Percentiles rank a stretch among this genome's conserved stretches.
Conservation (phyloP, 2,797 vertebrate genomes). For the Apogon talboti region DNA sequence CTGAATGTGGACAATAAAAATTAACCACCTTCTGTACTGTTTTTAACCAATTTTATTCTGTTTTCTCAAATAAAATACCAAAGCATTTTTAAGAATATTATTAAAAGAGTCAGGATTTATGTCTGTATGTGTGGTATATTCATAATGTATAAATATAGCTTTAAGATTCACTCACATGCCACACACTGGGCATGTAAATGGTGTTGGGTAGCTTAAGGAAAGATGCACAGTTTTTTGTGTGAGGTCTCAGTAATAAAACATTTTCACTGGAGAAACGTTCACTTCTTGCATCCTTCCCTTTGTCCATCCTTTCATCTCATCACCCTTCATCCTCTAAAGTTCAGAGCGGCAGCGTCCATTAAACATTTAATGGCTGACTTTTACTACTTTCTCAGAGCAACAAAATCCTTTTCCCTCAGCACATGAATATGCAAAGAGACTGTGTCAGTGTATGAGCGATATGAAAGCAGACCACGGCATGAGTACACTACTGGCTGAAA, state of each 20-base stretch:
- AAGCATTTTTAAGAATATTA: no score
- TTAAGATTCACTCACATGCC: no score
- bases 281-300: constrained; percentile 9
- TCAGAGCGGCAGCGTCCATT: constrained; percentile 57
- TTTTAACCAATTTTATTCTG: no score
- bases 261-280: constrained; percentile 8
- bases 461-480: constrained; percentile 48
- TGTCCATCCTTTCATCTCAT: constrained; percentile 28
- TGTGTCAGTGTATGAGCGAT: constrained; percentile 39
- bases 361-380: constrained; percentile 76
- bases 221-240: neutral
- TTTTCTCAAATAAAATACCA: no score
- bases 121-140: no score
- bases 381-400: constrained; percentile 68
- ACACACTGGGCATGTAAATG: no score
- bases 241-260: neutral
- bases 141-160: no score
- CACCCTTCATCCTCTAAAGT: constrained; percentile 47
- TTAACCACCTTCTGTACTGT: no score
- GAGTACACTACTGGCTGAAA: constrained; percentile 50
- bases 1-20: no score
- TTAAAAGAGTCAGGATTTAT: no score
- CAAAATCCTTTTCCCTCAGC: constrained; percentile 66
- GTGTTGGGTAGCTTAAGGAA: neutral
- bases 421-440: constrained; percentile 70